Evolutionary conservation across 2,888 invertebrate species (phyloP).

Genomic region (Spisula subtruncata): DNA sequence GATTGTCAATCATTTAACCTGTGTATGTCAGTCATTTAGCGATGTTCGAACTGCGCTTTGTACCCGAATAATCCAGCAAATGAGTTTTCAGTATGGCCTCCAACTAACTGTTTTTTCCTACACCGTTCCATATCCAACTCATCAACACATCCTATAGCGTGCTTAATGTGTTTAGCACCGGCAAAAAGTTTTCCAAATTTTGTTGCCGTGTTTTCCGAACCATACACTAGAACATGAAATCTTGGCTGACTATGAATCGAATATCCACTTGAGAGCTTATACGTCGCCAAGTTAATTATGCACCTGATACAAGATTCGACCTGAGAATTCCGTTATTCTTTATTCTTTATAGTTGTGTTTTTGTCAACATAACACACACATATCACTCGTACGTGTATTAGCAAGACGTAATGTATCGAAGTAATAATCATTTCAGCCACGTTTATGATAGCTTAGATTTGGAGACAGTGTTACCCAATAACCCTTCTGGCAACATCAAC

Average conservation of each 20-base stretch:
- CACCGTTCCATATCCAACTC: neutral
- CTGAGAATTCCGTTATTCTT: too few relatives aligned
- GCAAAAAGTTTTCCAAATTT: neutral
- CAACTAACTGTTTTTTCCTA: neutral
- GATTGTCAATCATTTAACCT: slow-evolving; percentile 24
- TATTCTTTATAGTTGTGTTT: too few relatives aligned
- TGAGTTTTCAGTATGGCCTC: neutral
- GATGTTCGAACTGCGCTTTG: neutral
- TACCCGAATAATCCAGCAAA: neutral
- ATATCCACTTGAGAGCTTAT: neutral
- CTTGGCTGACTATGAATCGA: neutral
- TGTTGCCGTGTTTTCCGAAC: neutral
- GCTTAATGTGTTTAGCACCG: neutral
- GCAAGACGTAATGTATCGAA: too few relatives aligned
- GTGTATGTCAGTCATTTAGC: slow-evolving; percentile 13
- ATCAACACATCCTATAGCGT: neutral
- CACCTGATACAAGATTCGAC: too few relatives aligned
- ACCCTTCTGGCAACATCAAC: too few relatives aligned
- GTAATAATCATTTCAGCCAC: too few relatives aligned
- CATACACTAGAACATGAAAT: neutral
- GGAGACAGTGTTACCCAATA: too few relatives aligned
- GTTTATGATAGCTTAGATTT: too few relatives aligned
- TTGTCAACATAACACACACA: too few relatives aligned
- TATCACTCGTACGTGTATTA: too few relatives aligned
- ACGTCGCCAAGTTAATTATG: neutral